Evolutionary conservation across 1,140 invertebrate species (phyloP).

Genomic region (Lineus longissimus): DNA sequence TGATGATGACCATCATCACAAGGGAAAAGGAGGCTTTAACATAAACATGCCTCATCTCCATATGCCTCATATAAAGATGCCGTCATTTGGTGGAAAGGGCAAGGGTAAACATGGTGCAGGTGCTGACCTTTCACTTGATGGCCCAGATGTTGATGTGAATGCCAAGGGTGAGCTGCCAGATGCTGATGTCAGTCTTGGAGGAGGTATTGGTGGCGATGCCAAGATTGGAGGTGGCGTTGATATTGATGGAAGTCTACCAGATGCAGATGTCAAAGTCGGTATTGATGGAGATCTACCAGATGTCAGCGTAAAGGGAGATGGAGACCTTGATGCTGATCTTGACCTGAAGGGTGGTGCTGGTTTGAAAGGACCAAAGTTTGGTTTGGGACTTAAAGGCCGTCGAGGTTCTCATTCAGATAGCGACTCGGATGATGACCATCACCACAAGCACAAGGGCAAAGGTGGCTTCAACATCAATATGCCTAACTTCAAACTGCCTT

Average conservation of each 20-base stretch:
- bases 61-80: not conserved
- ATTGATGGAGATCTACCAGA: not conserved
- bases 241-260: not conserved
- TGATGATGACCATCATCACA: not conserved
- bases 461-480: constrained; percentile 2
- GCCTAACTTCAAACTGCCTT: not conserved
- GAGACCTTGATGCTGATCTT: too few species aligned
- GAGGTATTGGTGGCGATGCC: not conserved
- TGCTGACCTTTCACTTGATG: not conserved
- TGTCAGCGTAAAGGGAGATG: not conserved
- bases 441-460: not conserved
- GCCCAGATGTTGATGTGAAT: too few species aligned
- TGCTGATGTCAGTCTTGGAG: not conserved
- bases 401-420: too few species aligned
- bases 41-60: not conserved
- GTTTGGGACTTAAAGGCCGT: too few species aligned
- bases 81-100: not conserved
- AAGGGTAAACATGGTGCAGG: not conserved
- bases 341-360: too few species aligned
- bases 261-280: not conserved
- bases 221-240: not conserved
- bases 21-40: not conserved
- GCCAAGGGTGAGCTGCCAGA: not conserved
- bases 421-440: not conserved
- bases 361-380: too few species aligned